These are phyloP conservation scores for Helarctos malayanus DNA, from an alignment of 2,797 vertebrate genomes.

Conservation along the genomic window DNA sequence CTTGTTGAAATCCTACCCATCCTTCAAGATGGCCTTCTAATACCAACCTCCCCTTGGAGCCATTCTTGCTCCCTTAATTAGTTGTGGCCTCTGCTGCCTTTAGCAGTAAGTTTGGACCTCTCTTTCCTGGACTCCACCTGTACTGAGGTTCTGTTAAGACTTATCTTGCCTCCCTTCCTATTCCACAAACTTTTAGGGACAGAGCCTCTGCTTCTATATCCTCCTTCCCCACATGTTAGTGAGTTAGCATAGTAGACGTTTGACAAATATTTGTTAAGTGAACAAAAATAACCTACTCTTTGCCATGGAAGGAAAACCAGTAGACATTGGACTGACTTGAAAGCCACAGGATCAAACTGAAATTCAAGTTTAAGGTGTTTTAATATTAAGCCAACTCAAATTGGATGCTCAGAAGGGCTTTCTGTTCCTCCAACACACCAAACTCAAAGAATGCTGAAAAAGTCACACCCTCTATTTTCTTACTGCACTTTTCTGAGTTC, in stretches of 20 bases:
- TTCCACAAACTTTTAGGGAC: background rate
- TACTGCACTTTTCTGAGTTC: background rate
- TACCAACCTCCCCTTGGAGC: background rate
- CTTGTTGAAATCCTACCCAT: background rate
- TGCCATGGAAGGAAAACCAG: constrained; percentile 66
- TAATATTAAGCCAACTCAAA: constrained; percentile 36
- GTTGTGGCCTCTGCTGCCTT: background rate
- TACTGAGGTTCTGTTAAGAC: background rate
- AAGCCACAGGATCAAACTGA: constrained; percentile 59
- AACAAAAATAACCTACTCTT: constrained; percentile 71
- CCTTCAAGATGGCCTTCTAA: background rate
- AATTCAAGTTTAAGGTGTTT: constrained; percentile 55
- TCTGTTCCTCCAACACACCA: background rate
- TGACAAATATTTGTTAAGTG: constrained; percentile 76
- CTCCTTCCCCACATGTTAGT: background rate
- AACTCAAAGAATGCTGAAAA: background rate
- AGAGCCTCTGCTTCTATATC: background rate
- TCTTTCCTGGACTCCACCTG: background rate
- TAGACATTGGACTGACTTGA: constrained; percentile 66
- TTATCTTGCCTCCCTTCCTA: background rate
- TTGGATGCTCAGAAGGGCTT: constrained; percentile 21
- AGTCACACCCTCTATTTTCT: background rate
- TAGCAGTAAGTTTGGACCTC: background rate
- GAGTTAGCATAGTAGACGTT: background rate
- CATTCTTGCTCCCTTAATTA: background rate